Evolutionary conservation across 1,140 invertebrate genomes (phyloP).

Genomic region (Sycobia sp.): DNA sequence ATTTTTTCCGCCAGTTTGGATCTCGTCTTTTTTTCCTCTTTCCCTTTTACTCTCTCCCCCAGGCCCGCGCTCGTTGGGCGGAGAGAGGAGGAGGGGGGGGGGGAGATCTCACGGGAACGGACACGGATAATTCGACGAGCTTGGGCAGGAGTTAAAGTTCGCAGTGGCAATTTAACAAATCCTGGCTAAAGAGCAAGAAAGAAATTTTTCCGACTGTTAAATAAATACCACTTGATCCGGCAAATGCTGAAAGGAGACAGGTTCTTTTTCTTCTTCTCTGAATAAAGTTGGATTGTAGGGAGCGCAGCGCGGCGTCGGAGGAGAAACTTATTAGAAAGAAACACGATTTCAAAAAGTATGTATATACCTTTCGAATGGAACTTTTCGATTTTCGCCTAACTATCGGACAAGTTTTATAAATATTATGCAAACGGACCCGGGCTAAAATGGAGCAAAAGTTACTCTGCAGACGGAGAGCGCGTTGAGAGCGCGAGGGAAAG

Average conservation of each 20-base stretch:
- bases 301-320: background rate
- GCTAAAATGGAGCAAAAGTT: constrained; percentile 26
- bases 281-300: background rate
- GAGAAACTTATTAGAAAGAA: constrained; percentile 34
- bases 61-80: no score
- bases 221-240: constrained; percentile 21
- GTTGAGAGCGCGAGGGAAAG: background rate
- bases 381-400: constrained; percentile 18
- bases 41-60: no score
- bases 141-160: constrained; percentile 13
- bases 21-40: background rate
- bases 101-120: background rate
- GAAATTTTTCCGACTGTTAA: constrained; percentile 12
- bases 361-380: constrained; percentile 26
- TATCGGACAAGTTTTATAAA: constrained; percentile 35
- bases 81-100: no score
- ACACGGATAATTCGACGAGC: background rate
- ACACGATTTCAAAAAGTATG: constrained; percentile 34
- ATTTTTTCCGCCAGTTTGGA: background rate
- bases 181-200: background rate
- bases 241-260: constrained; percentile 3
- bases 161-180: constrained; percentile 21
- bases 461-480: background rate
- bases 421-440: constrained; percentile 29
- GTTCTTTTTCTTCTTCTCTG: no score